phyloP scores from a whole-genome alignment of 2,888 invertebrate genomes.

The Octonoba sinensis region DNA sequence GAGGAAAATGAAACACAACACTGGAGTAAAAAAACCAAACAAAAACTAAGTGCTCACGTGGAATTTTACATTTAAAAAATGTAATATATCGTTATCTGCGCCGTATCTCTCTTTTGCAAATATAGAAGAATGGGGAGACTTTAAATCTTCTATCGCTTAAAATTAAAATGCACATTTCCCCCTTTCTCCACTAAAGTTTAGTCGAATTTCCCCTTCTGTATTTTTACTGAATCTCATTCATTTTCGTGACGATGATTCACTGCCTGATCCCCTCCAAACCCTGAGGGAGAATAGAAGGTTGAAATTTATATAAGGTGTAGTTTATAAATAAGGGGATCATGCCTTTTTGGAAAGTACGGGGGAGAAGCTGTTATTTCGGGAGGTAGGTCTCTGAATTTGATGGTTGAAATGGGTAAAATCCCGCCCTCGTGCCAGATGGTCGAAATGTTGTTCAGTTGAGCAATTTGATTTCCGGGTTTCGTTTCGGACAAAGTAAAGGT shows the following conservation, averaged over 20 bases:
- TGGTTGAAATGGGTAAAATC: slow-evolving; percentile 35
- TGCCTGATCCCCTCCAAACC: slow-evolving; percentile 29
- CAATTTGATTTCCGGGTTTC: neutral
- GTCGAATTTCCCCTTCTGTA: slow-evolving; percentile 31
- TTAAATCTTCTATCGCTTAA: slow-evolving; percentile 61
- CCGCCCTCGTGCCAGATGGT: slow-evolving; percentile 35
- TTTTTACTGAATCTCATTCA: slow-evolving; percentile 56
- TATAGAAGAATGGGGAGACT: slow-evolving; percentile 24
- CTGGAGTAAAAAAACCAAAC: slow-evolving; percentile 33
- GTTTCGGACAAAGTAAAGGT: too few relatives aligned
- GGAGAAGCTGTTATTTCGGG: neutral
- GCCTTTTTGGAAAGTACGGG: slow-evolving; percentile 1
- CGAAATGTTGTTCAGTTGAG: neutral
- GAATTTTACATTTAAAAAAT: slow-evolving; percentile 43
- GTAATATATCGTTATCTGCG: slow-evolving; percentile 61
- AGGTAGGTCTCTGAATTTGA: slow-evolving; percentile 17
- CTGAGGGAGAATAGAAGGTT: slow-evolving; percentile 14
- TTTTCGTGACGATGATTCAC: slow-evolving; percentile 61
- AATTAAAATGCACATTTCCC: slow-evolving; percentile 51
- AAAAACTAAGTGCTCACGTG: slow-evolving; percentile 29
- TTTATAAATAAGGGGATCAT: slow-evolving; percentile 32
- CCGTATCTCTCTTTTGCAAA: slow-evolving; percentile 44
- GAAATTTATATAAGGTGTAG: slow-evolving; percentile 49
- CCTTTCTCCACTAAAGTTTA: slow-evolving; percentile 41
- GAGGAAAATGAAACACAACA: slow-evolving; percentile 53